phyloP scores from a whole-genome alignment of 2,888 invertebrate species.

The Xanthia togata region DNA sequence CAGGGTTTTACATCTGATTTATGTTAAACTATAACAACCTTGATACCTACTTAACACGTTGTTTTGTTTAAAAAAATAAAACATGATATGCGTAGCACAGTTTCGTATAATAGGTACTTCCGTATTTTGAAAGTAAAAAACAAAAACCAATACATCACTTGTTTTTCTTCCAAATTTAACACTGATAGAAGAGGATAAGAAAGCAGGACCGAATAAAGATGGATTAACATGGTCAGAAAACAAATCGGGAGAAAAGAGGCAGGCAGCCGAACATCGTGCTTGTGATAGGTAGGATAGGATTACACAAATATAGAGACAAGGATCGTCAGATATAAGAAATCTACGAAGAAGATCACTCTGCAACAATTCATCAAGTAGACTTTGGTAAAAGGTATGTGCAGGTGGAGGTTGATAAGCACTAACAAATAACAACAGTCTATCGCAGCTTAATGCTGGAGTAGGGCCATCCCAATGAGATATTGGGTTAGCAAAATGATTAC shows the following conservation, averaged over 20 bases:
- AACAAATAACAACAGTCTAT: not conserved
- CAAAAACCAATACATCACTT: not conserved
- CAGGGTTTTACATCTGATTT: slow-evolving; percentile 31
- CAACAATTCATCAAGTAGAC: not conserved
- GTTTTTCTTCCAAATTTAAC: not conserved
- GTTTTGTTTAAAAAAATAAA: slow-evolving; percentile 22
- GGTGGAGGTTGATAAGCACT: not conserved
- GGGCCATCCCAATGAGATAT: not conserved
- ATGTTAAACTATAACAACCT: slow-evolving; percentile 52
- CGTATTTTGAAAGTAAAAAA: slow-evolving; percentile 11
- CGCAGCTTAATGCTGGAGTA: not conserved
- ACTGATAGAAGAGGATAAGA: not conserved
- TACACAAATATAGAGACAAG: not conserved
- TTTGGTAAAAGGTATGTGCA: not conserved
- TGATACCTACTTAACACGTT: slow-evolving; percentile 32
- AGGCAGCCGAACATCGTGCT: not conserved
- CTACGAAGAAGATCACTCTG: not conserved
- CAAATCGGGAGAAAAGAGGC: not conserved
- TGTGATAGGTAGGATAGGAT: not conserved
- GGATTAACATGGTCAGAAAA: not conserved
- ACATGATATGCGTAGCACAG: not conserved
- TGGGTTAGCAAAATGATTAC: not conserved
- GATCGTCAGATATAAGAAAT: not conserved
- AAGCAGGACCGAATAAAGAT: not conserved
- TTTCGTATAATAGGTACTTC: slow-evolving; percentile 18